Base-by-base conservation (phyloP, 2,888 invertebrate genomes). In the Folsomia candida region DNA sequence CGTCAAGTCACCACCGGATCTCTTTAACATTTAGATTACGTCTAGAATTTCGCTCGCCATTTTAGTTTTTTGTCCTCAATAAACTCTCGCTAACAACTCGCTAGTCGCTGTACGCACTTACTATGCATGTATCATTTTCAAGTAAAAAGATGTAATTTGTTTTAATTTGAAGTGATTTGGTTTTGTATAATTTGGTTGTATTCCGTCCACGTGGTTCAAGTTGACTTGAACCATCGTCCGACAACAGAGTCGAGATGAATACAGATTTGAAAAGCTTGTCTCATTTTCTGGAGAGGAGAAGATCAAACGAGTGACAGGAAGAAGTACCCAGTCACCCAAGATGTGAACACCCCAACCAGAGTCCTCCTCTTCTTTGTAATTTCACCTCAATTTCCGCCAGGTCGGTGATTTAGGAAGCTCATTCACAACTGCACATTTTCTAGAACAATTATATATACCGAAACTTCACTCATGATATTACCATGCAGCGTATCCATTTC, bases 371-470 rank as follows among this genome's bases (percentile, higher is more conserved):
- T 65, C 69, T 69, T 72, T 69, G 65, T 69, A 72, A 72, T 72
- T 69, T 69, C 72, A 72, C 37, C 66, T 72, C 66, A 72, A 66
- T 67, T 69, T 72, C 67, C 69, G 69, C 69, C 69, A 72, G 67
- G 57, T 69, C 63, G 58, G 69, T 72, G 72, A 72, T 72, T 72
- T 72, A 69, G 67, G 69, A 69, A 68, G 66, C 62, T 58, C 66
- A 26, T 69, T 62, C 66, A 61, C 37, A 71, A 65, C 61, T 58
- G 60, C 67, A 66, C 51, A 37, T 60, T 68, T 61, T 64, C 28
- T 4, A 37, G 37, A 47, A 29, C 60, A 59, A 65, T 57, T 66
- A 61, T 54, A 65, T 24, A 51, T 62, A 29, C 27, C 58, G 24
- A 71, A 20, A 18, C n/a, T 63, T 63, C 68, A 69, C n/a, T n/a